Conservation (phyloP, 2,113 vertebrate species). For the Morphnarchus princeps region DNA sequence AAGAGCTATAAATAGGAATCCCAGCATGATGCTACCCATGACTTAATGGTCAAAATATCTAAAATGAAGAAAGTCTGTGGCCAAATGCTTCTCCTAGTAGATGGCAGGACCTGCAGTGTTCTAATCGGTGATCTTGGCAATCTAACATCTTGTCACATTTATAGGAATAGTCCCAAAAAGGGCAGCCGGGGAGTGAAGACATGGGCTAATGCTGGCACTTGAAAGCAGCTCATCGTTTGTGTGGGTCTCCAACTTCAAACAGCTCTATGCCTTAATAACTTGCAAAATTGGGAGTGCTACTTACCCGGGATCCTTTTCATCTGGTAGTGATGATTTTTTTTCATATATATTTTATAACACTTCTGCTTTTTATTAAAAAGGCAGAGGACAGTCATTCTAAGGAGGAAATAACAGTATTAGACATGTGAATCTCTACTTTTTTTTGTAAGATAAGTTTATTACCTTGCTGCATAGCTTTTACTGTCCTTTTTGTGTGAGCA, state of each 20-base stretch:
- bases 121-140: not conserved
- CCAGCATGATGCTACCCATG: not conserved
- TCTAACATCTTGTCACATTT: not conserved
- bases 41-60: not conserved
- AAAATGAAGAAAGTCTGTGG: not conserved
- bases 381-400: not conserved
- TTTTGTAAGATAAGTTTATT: not conserved
- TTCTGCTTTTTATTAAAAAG: constrained; percentile 1
- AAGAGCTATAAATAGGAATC: not conserved
- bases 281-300: not conserved
- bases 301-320: not conserved
- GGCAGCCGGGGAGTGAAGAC: not conserved
- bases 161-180: not conserved
- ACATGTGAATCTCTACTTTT: not conserved
- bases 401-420: not conserved
- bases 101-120: not conserved
- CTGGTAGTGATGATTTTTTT: not conserved
- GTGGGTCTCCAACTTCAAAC: constrained; percentile 6
- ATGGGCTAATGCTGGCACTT: not conserved
- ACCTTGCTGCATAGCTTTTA: not conserved
- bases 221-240: not conserved
- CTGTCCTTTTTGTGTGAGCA: not conserved
- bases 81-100: not conserved
- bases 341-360: not conserved
- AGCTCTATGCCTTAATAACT: not conserved